Base-by-base conservation (phyloP, 2,113 vertebrate genomes). In the Ptilonorhynchus violaceus region DNA sequence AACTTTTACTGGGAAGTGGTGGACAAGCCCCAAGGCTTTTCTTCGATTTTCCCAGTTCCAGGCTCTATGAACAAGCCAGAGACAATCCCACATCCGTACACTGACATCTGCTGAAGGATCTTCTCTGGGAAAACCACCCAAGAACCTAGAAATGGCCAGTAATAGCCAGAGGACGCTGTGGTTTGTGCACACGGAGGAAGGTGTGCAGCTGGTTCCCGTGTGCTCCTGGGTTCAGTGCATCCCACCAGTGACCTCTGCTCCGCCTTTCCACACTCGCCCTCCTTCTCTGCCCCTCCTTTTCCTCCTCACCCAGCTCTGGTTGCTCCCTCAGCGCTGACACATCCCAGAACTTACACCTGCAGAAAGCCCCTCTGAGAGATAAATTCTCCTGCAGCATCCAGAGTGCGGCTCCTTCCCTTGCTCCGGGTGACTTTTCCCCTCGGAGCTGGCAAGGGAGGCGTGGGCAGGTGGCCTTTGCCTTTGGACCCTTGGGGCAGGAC, bases 211-310 rank as follows among this genome's bases (percentile, higher is more conserved):
- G 24, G 11, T 53, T 80, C 79, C 49, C 42, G 11, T 6, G 15
- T 2, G 1, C 37, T 49, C 46, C 70, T 27, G 7, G 56, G 39
- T 85, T 41, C 39, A 53, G 33, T 3, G 8, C 31, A 50, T 14
- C 67, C 49, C 66, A 2, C 64, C 50, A 42, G 46, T 52, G 31
- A 18, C 21, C 18, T 75, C 60, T 47, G 49, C 13, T 80, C 66
- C 18, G 2, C 28, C 13, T 22, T 75, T 24, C 44, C 0, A 0
- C n/a, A 3, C 15, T 44, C n/a, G 7, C 3, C 7, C 16, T 82
- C 44, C 37, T 0, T 1, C 50, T 44, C 41, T 44, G 3, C 1
- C 64, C 31, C 47, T 21, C 15, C 44, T 53, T 20, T 42, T 37
- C 67, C 22, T 62, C 52, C 52, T 83, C 63, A 16, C 30, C 23